These are phyloP conservation scores for Gallinago solitaria DNA, from an alignment of 2,797 vertebrate genomes.

Conservation along the genomic window DNA sequence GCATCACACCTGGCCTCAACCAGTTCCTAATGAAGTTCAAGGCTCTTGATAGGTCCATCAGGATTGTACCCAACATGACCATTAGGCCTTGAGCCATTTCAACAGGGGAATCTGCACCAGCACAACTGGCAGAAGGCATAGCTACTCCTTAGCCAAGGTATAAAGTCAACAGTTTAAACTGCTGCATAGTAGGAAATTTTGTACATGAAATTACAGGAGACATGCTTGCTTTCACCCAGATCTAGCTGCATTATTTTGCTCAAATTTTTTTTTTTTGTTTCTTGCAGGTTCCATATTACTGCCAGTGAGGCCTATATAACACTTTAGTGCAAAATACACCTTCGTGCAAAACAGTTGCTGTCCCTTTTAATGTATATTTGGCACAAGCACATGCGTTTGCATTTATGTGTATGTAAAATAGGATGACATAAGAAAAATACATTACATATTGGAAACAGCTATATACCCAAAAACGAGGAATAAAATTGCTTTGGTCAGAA, in stretches of 20 bases:
- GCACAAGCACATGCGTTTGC: neutral
- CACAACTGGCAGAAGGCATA: neutral
- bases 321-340: neutral
- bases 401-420: neutral
- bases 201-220: neutral
- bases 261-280: neutral
- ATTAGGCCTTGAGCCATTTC: neutral
- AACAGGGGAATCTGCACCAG: neutral
- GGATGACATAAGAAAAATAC: neutral
- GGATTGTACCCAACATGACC: neutral
- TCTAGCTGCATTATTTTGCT: accelerated
- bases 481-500: neutral
- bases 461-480: neutral
- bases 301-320: neutral
- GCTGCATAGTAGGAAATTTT: neutral
- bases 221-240: neutral
- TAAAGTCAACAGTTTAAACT: neutral
- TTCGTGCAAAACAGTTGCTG: neutral
- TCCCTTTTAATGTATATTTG: neutral
- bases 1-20: neutral
- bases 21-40: neutral
- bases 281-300: neutral
- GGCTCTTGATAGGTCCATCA: neutral
- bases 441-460: neutral
- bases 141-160: neutral